Evolutionary conservation across 2,113 vertebrate genomes (phyloP).

Genomic region (Apodemus speciosus): DNA sequence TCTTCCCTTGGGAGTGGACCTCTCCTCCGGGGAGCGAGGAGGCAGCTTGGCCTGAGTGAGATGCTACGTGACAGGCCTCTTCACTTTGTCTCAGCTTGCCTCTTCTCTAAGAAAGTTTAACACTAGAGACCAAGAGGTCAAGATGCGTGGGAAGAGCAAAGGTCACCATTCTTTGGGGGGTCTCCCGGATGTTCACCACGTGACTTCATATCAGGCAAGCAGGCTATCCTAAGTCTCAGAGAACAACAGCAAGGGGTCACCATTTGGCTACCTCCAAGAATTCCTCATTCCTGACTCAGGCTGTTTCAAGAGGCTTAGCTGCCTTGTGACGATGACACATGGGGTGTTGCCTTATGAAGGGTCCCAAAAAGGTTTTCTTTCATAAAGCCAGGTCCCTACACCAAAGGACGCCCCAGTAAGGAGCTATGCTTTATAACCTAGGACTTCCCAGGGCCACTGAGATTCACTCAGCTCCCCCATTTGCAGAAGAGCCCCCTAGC

Average conservation of each 20-base stretch:
- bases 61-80: not conserved
- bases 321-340: not conserved
- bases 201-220: not conserved
- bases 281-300: constrained; percentile 55
- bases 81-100: not conserved
- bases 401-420: not conserved
- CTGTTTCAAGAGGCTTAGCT: not conserved
- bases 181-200: not conserved
- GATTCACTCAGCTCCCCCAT: not conserved
- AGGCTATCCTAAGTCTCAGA: not conserved
- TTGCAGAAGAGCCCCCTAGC: not conserved
- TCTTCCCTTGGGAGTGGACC: not conserved
- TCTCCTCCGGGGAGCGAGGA: not conserved
- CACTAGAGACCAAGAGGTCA: not conserved
- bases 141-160: not conserved
- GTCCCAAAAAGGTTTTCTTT: not conserved
- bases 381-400: not conserved
- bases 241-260: not conserved
- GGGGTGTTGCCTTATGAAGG: not conserved
- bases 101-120: not conserved
- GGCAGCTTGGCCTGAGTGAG: not conserved
- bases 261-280: constrained; percentile 35
- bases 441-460: not conserved
- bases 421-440: not conserved
- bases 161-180: not conserved